Evolutionary conservation across 2,888 invertebrate genomes (phyloP).

Genomic region (Eupithecia subumbrata): DNA sequence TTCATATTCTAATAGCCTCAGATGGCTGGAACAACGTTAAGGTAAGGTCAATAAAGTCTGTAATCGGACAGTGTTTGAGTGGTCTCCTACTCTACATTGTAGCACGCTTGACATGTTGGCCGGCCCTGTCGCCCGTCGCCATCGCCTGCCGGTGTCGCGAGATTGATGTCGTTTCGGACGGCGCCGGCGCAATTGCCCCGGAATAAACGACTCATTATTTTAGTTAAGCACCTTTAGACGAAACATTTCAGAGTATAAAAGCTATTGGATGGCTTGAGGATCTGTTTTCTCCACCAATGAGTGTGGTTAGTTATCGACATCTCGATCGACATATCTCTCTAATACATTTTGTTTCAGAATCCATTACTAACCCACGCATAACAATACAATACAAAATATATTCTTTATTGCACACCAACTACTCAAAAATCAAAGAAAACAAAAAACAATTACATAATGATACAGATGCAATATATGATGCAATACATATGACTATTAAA

Average conservation of each 20-base stretch:
- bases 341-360: too few species aligned
- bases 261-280: background rate
- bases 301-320: background rate
- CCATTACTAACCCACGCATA: background rate
- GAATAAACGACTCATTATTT: background rate
- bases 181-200: background rate
- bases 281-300: background rate
- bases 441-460: too few species aligned
- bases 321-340: background rate
- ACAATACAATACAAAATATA: too few species aligned
- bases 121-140: background rate
- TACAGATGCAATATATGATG: too few species aligned
- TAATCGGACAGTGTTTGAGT: background rate
- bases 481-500: too few species aligned
- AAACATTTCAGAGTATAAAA: background rate
- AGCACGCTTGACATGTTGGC: background rate
- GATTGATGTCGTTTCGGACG: slow-evolving; percentile 1
- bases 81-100: background rate
- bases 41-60: background rate
- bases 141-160: background rate
- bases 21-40: background rate
- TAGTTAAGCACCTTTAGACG: background rate
- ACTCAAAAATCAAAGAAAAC: too few species aligned
- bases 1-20: background rate
- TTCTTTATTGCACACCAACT: too few species aligned